Evolutionary conservation across 2,113 vertebrate species (phyloP), one percentile per base, ranked within the genome.

Genomic region (Pogonocichla stellata): DNA sequence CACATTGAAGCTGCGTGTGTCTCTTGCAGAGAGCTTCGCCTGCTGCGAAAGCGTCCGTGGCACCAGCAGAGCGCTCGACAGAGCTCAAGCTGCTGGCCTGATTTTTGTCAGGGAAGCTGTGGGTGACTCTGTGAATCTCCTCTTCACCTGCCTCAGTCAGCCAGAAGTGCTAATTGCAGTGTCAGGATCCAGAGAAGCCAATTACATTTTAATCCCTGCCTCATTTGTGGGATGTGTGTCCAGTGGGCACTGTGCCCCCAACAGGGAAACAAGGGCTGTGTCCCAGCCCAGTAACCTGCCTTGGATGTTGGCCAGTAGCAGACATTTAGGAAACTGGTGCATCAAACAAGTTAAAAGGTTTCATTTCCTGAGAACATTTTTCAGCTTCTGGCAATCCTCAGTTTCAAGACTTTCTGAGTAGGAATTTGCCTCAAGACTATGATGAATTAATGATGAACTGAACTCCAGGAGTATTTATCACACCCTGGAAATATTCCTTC

Each of bases 21-120:
- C 33, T 77, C 86, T 40, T 20, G 43, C 80, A 33, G 33, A 70
- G 79, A 45, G 51, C 51, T 69, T 53, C 18, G 5, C 56, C 56
- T 2, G 1, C 87, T 70, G 65, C 0, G 0, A 38, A 80, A 66
- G 51, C 4, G 0, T 31, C 45, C 14, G 13, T 16, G 19, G 62
- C 64, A 56, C 56, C 36, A 56, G 60, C 38, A 70, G 34, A 77
- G 1, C 31, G 8, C 12, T 14, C 26, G 4, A 12, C 74, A 83
- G 29, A 42, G 19, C 38, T 4, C 15, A 24, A 69, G 38, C 50
- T 79, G 50, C 57, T n/a, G 57, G 40, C 45, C 40, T 47, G 28
- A 4, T 58, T 72, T 71, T 60, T 56, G 58, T 61, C 57, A 89
- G 17, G 34, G 42, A 66, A 43, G 19, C 58, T 90, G 28, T n/a